Evolutionary conservation across 1,140 invertebrate species (phyloP).

Genomic region (Ceratosolen solmsi): DNA sequence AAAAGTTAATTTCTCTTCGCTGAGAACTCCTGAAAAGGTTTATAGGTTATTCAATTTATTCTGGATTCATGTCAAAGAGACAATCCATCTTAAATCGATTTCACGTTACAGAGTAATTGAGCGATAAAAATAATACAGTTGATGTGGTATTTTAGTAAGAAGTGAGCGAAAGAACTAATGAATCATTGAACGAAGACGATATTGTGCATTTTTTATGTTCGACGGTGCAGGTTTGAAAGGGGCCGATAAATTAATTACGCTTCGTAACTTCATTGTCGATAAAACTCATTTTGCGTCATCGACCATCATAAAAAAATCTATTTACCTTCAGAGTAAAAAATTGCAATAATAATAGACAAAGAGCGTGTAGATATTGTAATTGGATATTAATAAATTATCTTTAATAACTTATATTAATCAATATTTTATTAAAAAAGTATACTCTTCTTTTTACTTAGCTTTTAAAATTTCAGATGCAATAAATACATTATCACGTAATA

Average conservation of each 20-base stretch:
- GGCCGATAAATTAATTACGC: slow-evolving; percentile 42
- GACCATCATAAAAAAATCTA: slow-evolving; percentile 28
- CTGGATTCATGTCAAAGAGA: not conserved
- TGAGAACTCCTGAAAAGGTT: not conserved
- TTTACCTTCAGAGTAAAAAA: slow-evolving; percentile 14
- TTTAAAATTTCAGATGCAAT: too few species aligned
- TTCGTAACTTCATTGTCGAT: slow-evolving; percentile 33
- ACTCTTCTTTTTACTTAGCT: too few species aligned
- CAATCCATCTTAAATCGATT: slow-evolving; percentile 13
- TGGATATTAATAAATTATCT: not conserved
- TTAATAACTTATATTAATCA: too few species aligned
- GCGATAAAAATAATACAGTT: slow-evolving; percentile 29
- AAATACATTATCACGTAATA: too few species aligned
- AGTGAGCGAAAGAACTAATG: slow-evolving; percentile 37
- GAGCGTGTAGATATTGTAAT: not conserved
- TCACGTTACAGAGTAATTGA: slow-evolving; percentile 21
- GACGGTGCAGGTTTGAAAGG: slow-evolving; percentile 14
- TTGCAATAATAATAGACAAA: slow-evolving; percentile 3
- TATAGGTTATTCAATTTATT: not conserved
- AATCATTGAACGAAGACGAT: slow-evolving; percentile 33
- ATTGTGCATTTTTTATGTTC: slow-evolving; percentile 34
- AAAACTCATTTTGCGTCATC: slow-evolving; percentile 27
- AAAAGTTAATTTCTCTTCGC: slow-evolving; percentile 8
- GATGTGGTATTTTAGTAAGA: slow-evolving; percentile 18
- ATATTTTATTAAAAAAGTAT: too few species aligned